Conservation (phyloP, 2,888 invertebrate species). For the Cryptus armator region DNA sequence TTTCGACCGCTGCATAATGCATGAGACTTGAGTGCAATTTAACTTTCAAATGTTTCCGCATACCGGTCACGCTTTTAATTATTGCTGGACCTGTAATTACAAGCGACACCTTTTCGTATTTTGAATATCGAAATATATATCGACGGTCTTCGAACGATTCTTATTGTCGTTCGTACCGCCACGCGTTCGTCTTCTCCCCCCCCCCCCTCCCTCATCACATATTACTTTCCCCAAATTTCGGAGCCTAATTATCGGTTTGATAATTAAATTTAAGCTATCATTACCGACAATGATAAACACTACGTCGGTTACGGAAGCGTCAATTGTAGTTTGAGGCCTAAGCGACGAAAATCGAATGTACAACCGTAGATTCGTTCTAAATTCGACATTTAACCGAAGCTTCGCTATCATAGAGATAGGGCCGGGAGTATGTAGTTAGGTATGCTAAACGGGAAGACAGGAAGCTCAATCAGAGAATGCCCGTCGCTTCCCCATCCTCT, state of each 20-base stretch:
- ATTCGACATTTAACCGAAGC: constrained; percentile 57
- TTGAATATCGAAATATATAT: constrained; percentile 64
- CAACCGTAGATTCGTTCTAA: constrained; percentile 43
- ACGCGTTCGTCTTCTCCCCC: too few relatives aligned
- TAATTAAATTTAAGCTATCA: neutral
- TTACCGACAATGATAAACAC: neutral
- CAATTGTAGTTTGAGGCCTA: neutral
- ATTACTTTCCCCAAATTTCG: too few relatives aligned
- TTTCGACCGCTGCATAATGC: constrained; percentile 75
- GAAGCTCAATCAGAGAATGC: constrained; percentile 78
- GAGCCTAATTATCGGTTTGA: too few relatives aligned
- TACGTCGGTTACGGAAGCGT: neutral
- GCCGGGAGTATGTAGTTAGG: constrained; percentile 75
- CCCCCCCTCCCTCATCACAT: too few relatives aligned
- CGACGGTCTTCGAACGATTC: constrained; percentile 11
- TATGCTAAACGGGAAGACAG: constrained; percentile 79
- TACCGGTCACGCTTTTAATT: constrained; percentile 74
- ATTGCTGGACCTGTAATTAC: constrained; percentile 76
- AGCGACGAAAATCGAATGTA: constrained; percentile 14
- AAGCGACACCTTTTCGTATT: constrained; percentile 73
- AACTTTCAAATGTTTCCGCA: constrained; percentile 77
- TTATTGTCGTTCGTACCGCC: too few relatives aligned
- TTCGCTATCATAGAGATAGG: constrained; percentile 22
- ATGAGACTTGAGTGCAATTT: constrained; percentile 77
- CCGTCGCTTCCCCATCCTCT: constrained; percentile 29